Conservation (phyloP, 1,140 invertebrate species). For the Diuraphis noxia region DNA sequence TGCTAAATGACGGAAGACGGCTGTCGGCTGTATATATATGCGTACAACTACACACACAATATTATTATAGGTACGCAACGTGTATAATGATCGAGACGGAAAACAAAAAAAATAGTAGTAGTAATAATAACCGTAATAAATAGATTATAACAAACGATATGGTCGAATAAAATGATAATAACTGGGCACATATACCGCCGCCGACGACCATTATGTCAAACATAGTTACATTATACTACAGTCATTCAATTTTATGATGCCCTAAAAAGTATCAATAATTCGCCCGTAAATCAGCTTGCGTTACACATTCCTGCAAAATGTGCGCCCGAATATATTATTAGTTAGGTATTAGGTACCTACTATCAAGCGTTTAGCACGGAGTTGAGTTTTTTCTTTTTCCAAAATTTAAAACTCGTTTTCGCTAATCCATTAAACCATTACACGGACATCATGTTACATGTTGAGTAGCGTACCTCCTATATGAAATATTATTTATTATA, state of each 20-base stretch:
- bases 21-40: no score
- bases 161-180: not conserved
- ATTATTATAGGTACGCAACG: not conserved
- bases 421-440: not conserved
- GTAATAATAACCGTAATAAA: not conserved
- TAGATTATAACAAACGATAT: conserved; percentile 19
- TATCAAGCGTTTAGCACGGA: not conserved
- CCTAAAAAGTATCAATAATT: conserved; percentile 25
- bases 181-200: not conserved
- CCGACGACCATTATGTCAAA: conserved; percentile 15
- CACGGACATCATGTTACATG: not conserved
- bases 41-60: not conserved
- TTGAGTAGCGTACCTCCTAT: not conserved
- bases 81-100: not conserved
- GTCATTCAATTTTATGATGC: conserved; percentile 22
- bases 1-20: no score
- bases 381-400: not conserved
- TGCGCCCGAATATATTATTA: not conserved
- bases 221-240: not conserved
- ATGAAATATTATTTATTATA: not conserved
- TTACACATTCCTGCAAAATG: not conserved
- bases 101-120: not conserved
- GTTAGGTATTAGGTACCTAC: not conserved
- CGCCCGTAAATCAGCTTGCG: not conserved
- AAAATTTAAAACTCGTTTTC: not conserved